These are phyloP conservation scores for Colletes gigas DNA, from an alignment of 1,140 invertebrate genomes.

Conservation along the genomic window DNA sequence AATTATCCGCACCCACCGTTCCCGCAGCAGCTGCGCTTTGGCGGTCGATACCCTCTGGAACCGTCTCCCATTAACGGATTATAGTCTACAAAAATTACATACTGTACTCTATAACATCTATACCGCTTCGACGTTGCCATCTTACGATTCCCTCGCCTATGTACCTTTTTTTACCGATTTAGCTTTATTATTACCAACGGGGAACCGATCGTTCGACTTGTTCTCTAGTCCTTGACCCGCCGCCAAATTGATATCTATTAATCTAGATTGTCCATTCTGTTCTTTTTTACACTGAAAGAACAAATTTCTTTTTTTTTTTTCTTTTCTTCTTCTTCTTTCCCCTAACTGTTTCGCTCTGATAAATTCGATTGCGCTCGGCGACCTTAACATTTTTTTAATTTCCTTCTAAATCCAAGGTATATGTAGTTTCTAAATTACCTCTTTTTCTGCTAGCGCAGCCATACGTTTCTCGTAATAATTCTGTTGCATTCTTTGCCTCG, in stretches of 20 bases:
- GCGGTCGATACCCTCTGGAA: constrained; percentile 76
- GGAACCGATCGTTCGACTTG: constrained; percentile 28
- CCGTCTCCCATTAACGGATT: constrained; percentile 80
- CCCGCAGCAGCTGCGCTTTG: constrained; percentile 77
- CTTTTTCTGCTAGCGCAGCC: constrained; percentile 69
- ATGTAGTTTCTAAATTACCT: constrained; percentile 61
- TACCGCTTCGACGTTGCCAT: neutral
- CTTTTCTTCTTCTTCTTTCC: neutral
- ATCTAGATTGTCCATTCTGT: constrained; percentile 62
- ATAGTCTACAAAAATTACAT: constrained; percentile 72
- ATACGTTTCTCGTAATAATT: constrained; percentile 71
- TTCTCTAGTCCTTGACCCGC: constrained; percentile 57
- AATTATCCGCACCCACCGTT: constrained; percentile 79
- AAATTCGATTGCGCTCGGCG: too few relatives aligned
- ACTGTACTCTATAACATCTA: neutral
- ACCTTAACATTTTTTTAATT: neutral
- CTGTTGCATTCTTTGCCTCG: constrained; percentile 77
- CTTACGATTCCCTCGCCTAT: neutral
- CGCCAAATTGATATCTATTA: constrained; percentile 39
- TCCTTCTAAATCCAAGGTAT: neutral
- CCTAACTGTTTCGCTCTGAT: too few relatives aligned
- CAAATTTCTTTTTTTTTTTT: neutral
- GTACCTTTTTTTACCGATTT: constrained; percentile 65
- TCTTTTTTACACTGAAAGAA: constrained; percentile 46
- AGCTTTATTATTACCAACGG: constrained; percentile 56